Percentiles rank a stretch among this genome's conserved stretches.
Conservation (phyloP, 2,113 vertebrate species). For the Pionites leucogaster region DNA sequence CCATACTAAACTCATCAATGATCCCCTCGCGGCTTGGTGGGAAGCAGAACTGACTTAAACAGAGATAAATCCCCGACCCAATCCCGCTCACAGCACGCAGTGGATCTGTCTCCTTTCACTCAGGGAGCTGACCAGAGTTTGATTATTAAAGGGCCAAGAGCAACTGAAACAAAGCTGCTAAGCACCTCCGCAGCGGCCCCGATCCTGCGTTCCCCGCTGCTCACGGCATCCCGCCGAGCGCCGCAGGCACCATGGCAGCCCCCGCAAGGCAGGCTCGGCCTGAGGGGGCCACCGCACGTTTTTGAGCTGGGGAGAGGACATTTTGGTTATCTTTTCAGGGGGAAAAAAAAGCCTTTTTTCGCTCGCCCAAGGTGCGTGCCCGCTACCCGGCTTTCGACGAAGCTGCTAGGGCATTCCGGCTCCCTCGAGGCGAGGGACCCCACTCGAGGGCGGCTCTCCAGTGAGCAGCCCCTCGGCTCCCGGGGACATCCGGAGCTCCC, state of each 20-base stretch:
- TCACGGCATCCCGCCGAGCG: not conserved
- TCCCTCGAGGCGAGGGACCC: not conserved
- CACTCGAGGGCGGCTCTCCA: not conserved
- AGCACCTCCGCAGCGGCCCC: not conserved
- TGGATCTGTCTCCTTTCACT: conserved; percentile 35
- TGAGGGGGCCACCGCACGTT: not conserved
- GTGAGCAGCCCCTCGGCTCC: not conserved
- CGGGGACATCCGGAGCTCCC: not conserved
- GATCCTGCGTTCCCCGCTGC: not conserved
- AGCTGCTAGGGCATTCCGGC: not conserved
- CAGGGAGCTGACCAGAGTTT: not conserved
- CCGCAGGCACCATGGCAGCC: not conserved
- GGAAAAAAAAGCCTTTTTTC: not conserved
- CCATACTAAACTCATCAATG: not conserved
- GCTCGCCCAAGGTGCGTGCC: not conserved
- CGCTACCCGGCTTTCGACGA: not conserved
- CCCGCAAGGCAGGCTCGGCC: not conserved
- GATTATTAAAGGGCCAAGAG: conserved; percentile 21
- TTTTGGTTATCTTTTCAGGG: not conserved
- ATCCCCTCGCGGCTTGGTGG: not conserved
- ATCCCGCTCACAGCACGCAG: not conserved
- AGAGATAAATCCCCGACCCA: not conserved
- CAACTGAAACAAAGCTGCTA: not conserved
- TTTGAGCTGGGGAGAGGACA: not conserved
- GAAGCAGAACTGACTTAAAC: not conserved